A percentile compares a stretch with the other conserved stretches of the same genome.
phyloP scores from a whole-genome alignment of 2,888 invertebrate genomes.

The Gymnocheta viridis region DNA sequence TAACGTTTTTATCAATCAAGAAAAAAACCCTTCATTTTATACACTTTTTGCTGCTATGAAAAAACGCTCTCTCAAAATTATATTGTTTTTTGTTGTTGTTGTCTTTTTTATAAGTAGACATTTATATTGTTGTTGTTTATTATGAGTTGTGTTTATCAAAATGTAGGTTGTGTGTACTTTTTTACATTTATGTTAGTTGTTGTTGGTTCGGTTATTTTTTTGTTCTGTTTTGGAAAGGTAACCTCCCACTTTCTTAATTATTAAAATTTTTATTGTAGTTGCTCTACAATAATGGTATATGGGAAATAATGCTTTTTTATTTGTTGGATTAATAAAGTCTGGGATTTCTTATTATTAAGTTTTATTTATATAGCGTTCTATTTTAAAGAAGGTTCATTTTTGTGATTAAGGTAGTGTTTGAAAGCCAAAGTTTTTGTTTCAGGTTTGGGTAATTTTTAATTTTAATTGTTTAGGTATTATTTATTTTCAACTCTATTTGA shows the following conservation, averaged over 20 bases:
- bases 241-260: slow-evolving; percentile 78
- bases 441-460: too few species aligned
- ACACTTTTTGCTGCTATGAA: slow-evolving; percentile 64
- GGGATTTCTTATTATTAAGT: too few species aligned
- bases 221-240: slow-evolving; percentile 72
- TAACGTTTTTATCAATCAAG: slow-evolving; percentile 28
- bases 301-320: not conserved
- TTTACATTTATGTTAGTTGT: slow-evolving; percentile 38
- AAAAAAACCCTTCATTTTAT: slow-evolving; percentile 71
- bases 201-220: not conserved
- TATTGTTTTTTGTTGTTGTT: not conserved
- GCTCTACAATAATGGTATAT: not conserved
- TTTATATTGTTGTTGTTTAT: slow-evolving; percentile 39
- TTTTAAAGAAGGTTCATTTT: too few species aligned
- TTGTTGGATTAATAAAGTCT: too few species aligned
- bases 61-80: slow-evolving; percentile 12
- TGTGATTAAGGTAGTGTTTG: too few species aligned
- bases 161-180: slow-evolving; percentile 64
- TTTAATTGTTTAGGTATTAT: too few species aligned
- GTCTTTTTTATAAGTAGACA: not conserved
- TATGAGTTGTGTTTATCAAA: slow-evolving; percentile 67
- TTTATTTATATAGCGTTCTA: too few species aligned
- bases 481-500: too few species aligned
- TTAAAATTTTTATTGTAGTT: slow-evolving; percentile 43
- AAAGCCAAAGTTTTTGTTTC: too few species aligned